Conservation (phyloP, 1,140 invertebrate species). For the Rhyzopertha dominica region DNA sequence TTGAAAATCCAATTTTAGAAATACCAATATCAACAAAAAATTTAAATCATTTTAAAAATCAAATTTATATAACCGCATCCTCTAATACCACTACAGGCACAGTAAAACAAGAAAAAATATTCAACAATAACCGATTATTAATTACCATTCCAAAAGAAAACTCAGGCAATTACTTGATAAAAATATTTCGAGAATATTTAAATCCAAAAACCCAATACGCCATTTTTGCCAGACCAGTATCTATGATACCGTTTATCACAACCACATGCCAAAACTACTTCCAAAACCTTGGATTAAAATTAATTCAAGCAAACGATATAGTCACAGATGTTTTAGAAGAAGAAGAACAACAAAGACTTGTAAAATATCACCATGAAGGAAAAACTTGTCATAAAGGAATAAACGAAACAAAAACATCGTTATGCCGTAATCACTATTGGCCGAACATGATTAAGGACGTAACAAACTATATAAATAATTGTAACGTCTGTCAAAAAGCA, state of each 20-base stretch:
- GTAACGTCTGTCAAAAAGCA: slow-evolving; percentile 5
- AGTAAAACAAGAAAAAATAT: slow-evolving; percentile 2
- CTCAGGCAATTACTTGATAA: slow-evolving; percentile 2
- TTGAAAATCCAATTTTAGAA: slow-evolving; percentile 3
- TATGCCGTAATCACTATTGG: slow-evolving; percentile 8
- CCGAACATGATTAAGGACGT: slow-evolving; percentile 6
- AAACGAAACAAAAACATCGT: slow-evolving; percentile 6
- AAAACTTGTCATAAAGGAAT: slow-evolving; percentile 6
- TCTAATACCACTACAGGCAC: background rate
- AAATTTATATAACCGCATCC: background rate
- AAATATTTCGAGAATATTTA: slow-evolving; percentile 1
- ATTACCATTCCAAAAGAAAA: background rate
- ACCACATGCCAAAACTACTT: slow-evolving; percentile 20
- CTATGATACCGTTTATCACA: slow-evolving; percentile 10
- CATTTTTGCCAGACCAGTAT: slow-evolving; percentile 16
- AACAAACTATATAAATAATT: slow-evolving; percentile 7
- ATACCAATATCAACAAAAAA: background rate
- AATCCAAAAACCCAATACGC: slow-evolving; percentile 1
- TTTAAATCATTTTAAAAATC: slow-evolving; percentile 2
- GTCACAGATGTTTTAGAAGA: slow-evolving; percentile 7
- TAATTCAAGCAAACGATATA: slow-evolving; percentile 14
- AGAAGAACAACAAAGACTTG: slow-evolving; percentile 6
- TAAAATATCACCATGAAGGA: slow-evolving; percentile 7
- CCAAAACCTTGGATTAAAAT: slow-evolving; percentile 21
- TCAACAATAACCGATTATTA: background rate